Evolutionary conservation across 2,113 vertebrate species (phyloP).

Genomic region (Lates calcarifer): DNA sequence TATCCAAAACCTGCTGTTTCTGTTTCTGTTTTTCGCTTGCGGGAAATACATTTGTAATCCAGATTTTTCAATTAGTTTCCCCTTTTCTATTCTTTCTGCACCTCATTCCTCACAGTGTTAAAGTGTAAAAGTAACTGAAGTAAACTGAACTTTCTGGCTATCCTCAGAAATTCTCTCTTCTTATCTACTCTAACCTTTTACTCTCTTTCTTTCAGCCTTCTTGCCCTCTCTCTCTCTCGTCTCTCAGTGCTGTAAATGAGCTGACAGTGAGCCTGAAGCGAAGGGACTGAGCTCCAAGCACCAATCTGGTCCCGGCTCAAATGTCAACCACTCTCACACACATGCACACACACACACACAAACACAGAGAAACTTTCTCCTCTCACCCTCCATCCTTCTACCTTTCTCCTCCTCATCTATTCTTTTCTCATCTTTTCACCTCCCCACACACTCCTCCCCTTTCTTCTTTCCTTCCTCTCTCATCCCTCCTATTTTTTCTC

Average conservation of each 20-base stretch:
- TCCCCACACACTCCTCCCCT: not conserved
- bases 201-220: not conserved
- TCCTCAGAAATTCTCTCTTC: not conserved
- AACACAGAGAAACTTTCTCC: not conserved
- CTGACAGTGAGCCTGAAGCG: conserved; percentile 39
- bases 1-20: not conserved
- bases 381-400: not conserved
- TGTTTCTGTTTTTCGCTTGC: not conserved
- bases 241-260: conserved; percentile 33
- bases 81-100: not conserved
- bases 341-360: conserved; percentile 26
- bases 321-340: conserved; percentile 34
- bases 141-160: not conserved
- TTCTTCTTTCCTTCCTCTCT: not conserved
- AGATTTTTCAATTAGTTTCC: not conserved
- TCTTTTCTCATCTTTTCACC: not conserved
- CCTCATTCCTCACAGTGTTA: not conserved
- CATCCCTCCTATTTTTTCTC: not conserved
- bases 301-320: conserved; percentile 51
- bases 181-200: conserved; percentile 18
- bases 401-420: conserved; percentile 14
- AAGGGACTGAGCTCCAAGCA: conserved; percentile 28
- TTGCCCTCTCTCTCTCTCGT: conserved; percentile 9
- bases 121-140: not conserved
- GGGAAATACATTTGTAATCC: not conserved